Evolutionary conservation across 2,797 vertebrate species (phyloP), one percentile per base, ranked within the genome.

Genomic region (Scomberomorus guttatus): DNA sequence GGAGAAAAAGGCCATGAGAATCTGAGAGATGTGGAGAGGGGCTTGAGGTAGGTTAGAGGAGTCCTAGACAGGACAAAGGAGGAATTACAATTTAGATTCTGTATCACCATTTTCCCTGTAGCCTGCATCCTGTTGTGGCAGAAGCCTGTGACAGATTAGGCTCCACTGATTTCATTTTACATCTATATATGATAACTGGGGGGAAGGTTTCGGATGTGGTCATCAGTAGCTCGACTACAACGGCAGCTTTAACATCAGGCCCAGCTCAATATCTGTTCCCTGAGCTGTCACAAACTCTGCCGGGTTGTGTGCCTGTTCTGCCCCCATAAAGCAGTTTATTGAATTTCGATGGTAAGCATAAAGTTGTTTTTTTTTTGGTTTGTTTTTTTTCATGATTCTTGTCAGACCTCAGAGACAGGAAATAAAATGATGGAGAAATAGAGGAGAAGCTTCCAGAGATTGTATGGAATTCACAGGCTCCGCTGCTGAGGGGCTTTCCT

Each of bases 301-400:
- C 10, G 61, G 52, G 75, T 77, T 83, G 72, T 80, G 59, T 73
- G 76, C 76, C 82, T 32, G 77, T 84, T 88, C 78, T 89, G 79
- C 79, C 71, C 78, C 74, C 65, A 69, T 87, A 83, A 90, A 85
- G 73, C 55, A 1, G 8, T 68, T 89, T 85, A 88, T 88, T 87
- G 73, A 80, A 89, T 89, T 87, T 57, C 20, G 3, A 82, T 86
- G 58, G 48, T 75, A 72, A 73, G 56, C 54, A 72, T 65, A 59
- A 87, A 60, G 61, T 74, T 65, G 39, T 83, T 80, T 6, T 70
- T 64, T 66, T 52, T 60, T 70, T 52, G n/a, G n/a, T n/a, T n/a
- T n/a, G n/a, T 79, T 29, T 51, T 42, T 27, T 29, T 42, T 57
- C 57, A 54, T 76, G 46, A 76, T 81, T 46, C 77, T 77, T 77